These are phyloP conservation scores for Diadromus collaris DNA, from an alignment of 2,888 invertebrate species.

Conservation along the genomic window DNA sequence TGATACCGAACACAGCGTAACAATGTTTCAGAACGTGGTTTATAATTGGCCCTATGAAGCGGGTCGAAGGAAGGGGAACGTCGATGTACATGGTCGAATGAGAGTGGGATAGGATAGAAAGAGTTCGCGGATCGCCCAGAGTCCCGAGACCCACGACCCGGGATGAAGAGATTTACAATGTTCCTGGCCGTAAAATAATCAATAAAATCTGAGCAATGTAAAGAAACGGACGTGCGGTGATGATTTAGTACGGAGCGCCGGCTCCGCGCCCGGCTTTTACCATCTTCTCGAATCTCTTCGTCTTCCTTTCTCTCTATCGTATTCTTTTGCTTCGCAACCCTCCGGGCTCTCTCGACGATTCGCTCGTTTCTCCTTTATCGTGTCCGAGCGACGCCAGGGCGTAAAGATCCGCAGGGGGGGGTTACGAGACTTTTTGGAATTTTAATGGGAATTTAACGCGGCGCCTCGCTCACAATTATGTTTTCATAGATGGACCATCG, in stretches of 20 bases:
- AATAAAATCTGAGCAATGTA: constrained; percentile 79
- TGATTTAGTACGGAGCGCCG: constrained; percentile 76
- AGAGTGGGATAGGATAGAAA: constrained; percentile 38
- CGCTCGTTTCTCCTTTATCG: constrained; percentile 28
- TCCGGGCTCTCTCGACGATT: constrained; percentile 29
- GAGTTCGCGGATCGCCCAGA: constrained; percentile 40
- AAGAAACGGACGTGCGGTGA: constrained; percentile 78
- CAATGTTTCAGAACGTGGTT: constrained; percentile 68
- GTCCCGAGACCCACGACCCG: constrained; percentile 62
- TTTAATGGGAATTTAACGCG: neutral
- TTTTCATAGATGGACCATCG: neutral
- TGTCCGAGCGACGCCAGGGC: constrained; percentile 22
- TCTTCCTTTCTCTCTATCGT: constrained; percentile 6
- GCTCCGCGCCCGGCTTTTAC: constrained; percentile 51
- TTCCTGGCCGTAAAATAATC: constrained; percentile 79
- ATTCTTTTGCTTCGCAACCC: constrained; percentile 40
- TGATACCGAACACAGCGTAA: constrained; percentile 56
- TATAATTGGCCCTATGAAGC: constrained; percentile 55
- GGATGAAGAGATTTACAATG: constrained; percentile 79
- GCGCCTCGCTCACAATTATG: constrained; percentile 10
- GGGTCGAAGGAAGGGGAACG: neutral
- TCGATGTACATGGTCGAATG: constrained; percentile 21
- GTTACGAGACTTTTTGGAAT: constrained; percentile 17
- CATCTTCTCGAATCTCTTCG: constrained; percentile 40
- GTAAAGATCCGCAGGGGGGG: constrained; percentile 1